Evolutionary conservation across 2,797 vertebrate species (phyloP).

Genomic region (Oreochromis grahami): DNA sequence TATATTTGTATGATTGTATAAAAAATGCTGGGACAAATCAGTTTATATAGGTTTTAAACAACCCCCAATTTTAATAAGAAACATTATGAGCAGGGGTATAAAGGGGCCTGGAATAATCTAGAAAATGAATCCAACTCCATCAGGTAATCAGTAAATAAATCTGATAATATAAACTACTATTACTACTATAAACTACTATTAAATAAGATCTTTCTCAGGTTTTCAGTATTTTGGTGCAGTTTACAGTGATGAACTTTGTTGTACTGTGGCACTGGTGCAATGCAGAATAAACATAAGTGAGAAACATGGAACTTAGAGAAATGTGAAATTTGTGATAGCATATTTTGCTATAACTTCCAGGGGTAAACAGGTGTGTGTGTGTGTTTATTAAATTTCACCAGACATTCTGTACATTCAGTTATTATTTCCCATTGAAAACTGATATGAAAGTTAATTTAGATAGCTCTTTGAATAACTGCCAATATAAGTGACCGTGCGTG

Average conservation of each 20-base stretch:
- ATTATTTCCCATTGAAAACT: background rate
- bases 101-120: background rate
- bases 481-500: background rate
- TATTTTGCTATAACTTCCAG: background rate
- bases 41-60: background rate
- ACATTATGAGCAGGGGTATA: fast-evolving
- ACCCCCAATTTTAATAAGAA: background rate
- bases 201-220: background rate
- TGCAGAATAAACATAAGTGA: no score
- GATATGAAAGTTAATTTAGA: background rate
- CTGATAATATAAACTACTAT: background rate
- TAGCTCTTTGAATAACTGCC: background rate
- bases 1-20: background rate
- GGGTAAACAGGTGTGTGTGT: no score
- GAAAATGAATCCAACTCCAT: background rate
- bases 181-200: background rate
- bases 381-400: no score
- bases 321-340: background rate
- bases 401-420: background rate
- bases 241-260: no score
- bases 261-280: no score
- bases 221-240: no score
- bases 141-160: background rate
- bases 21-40: background rate
- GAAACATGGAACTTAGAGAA: no score